Base-by-base conservation (phyloP, 2,888 invertebrate genomes). In the Tanypteryx hageni region DNA sequence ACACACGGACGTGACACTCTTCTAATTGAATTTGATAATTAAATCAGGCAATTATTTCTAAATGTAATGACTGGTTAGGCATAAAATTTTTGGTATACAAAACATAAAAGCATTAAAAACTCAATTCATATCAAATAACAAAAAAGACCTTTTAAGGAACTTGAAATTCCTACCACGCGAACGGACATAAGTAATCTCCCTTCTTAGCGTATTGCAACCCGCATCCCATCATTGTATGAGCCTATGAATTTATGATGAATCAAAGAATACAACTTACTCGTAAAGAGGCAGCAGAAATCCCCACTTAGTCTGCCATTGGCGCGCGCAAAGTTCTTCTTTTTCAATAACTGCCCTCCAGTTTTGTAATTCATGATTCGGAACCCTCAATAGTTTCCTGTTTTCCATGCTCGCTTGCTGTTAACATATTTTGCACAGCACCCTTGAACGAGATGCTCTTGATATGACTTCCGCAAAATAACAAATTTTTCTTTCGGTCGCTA, bases 221-320 rank as follows among this genome's bases (percentile, higher is more conserved):
- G n/a, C n/a, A n/a, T n/a, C n/a, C n/a, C n/a, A n/a, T n/a, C n/a
- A n/a, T 16, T 18, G 5, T 11, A 64, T 18, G n/a, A 64, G 13
- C 18, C 11, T 64, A n/a, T 64, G n/a, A 64, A 11, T 64, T 64
- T 64, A 18, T 16, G n/a, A 64, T 64, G 16, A 13, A n/a, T 16
- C 5, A 64, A 13, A 0, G n/a, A 5, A 9, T 7, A 64, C 16
- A 13, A 61, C 86, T 61, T 31, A 86, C 86, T 22, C 31, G 10
- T 61, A 86, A 18, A 61, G 61, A 27, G 86, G 86, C 11, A 86
- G 31, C 9, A 86, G 57, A 10, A 86, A 86, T 31, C 86, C 86
- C 86, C 86, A 86, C 8, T 86, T 86, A 13, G 14, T 31, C 8
- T 61, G 22, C 86, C 86, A 86, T 57, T 86, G 86, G 16, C 59